Percentiles rank a stretch among this genome's conserved stretches.
phyloP scores from a whole-genome alignment of 2,888 invertebrate genomes.

The Aquatica leii region DNA sequence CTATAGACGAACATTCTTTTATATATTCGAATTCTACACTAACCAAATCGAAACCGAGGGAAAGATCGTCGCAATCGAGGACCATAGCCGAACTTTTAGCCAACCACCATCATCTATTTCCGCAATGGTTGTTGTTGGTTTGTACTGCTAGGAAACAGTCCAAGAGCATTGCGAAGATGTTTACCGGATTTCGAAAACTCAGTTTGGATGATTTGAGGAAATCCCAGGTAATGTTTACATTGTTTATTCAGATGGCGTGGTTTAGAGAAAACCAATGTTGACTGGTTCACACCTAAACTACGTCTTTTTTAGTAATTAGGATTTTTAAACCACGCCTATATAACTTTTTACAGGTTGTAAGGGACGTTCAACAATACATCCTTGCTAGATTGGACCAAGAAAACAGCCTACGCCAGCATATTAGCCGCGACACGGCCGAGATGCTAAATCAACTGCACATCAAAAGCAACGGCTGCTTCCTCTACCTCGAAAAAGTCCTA shows the following conservation, averaged over 20 bases:
- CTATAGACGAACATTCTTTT: slow-evolving; percentile 83
- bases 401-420: slow-evolving; percentile 85
- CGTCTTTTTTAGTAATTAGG: too few relatives aligned
- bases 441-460: slow-evolving; percentile 94
- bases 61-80: slow-evolving; percentile 62
- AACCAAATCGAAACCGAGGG: slow-evolving; percentile 63
- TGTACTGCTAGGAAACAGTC: slow-evolving; percentile 89
- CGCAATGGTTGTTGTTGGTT: slow-evolving; percentile 91
- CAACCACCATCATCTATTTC: slow-evolving; percentile 89
- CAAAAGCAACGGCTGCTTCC: slow-evolving; percentile 92
- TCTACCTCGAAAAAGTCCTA: slow-evolving; percentile 85
- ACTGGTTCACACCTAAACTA: too few relatives aligned
- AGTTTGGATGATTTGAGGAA: slow-evolving; percentile 90
- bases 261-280: too few relatives aligned
- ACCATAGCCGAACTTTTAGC: slow-evolving; percentile 86
- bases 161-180: slow-evolving; percentile 82
- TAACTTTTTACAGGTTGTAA: slow-evolving; percentile 76
- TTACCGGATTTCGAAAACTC: slow-evolving; percentile 88
- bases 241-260: neutral
- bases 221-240: slow-evolving; percentile 59
- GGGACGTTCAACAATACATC: slow-evolving; percentile 96
- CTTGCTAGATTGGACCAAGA: slow-evolving; percentile 89
- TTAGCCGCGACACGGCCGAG: slow-evolving; percentile 91
- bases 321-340: too few relatives aligned
- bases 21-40: slow-evolving; percentile 66